A percentile compares a stretch with the other conserved stretches of the same genome.
Conservation (phyloP, 2,113 vertebrate genomes). For the Cyanistes caeruleus region DNA sequence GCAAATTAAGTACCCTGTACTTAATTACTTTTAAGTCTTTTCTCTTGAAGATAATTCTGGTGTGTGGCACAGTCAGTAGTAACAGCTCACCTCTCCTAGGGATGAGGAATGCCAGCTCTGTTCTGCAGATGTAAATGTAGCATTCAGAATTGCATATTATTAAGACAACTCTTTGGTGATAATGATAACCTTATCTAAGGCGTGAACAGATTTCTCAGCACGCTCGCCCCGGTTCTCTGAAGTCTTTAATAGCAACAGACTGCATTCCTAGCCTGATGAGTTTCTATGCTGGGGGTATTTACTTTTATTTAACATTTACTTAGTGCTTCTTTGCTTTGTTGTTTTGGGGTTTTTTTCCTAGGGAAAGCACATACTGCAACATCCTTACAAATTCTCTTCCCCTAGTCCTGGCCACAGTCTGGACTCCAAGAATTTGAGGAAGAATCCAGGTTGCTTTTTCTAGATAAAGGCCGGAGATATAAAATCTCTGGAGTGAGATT, state of each 20-base stretch:
- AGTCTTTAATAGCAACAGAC: background rate
- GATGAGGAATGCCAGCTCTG: background rate
- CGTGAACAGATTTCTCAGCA: background rate
- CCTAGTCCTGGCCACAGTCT: background rate
- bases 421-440: background rate
- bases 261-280: constrained; percentile 6
- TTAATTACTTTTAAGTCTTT: background rate
- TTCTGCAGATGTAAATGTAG: background rate
- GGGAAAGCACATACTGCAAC: constrained; percentile 29
- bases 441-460: background rate
- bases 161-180: background rate
- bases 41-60: background rate
- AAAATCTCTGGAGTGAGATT: background rate
- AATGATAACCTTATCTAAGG: background rate
- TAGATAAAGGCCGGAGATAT: background rate
- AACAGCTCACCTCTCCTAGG: background rate
- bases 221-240: background rate
- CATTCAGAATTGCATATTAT: background rate
- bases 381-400: background rate
- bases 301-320: constrained; percentile 61
- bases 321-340: background rate
- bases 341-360: background rate
- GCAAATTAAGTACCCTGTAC: background rate
- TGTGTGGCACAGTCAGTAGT: background rate
- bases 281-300: constrained; percentile 18